Conservation (phyloP, 2,888 invertebrate genomes). For the Vesta saturnalis region DNA sequence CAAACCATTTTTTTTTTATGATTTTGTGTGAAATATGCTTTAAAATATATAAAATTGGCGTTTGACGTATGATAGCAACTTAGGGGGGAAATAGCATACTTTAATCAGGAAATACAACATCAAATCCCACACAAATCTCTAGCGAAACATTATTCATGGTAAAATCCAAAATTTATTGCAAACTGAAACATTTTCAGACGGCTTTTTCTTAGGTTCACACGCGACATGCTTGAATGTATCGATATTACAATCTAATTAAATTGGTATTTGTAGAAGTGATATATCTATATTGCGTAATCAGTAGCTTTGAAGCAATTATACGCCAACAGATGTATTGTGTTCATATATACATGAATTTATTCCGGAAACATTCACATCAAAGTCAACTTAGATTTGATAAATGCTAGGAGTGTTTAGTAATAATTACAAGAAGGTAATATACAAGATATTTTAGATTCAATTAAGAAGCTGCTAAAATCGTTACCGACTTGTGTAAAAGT, state of each 20-base stretch:
- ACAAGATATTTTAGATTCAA: neutral
- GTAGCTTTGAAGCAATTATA: neutral
- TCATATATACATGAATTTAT: neutral
- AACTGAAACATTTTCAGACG: neutral
- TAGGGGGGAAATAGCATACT: too few species aligned
- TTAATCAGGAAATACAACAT: too few species aligned
- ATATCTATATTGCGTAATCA: neutral
- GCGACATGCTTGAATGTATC: neutral
- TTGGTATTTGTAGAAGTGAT: neutral
- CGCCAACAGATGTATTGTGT: neutral
- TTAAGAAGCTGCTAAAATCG: too few species aligned
- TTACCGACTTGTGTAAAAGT: too few species aligned
- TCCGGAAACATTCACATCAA: neutral
- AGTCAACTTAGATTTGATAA: neutral
- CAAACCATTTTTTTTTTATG: too few species aligned
- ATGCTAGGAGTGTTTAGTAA: neutral
- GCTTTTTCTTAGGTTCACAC: neutral
- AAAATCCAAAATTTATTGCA: neutral
- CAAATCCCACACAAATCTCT: neutral
- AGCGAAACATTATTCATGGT: neutral
- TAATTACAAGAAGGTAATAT: neutral
- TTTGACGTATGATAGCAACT: too few species aligned
- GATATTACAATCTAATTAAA: slow-evolving; percentile 1
- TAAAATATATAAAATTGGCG: too few species aligned
- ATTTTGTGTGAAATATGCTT: too few species aligned